Evolutionary conservation across 1,140 invertebrate species (phyloP), one percentile per base, ranked within the genome.

Genomic region (Drosophila ironensis): DNA sequence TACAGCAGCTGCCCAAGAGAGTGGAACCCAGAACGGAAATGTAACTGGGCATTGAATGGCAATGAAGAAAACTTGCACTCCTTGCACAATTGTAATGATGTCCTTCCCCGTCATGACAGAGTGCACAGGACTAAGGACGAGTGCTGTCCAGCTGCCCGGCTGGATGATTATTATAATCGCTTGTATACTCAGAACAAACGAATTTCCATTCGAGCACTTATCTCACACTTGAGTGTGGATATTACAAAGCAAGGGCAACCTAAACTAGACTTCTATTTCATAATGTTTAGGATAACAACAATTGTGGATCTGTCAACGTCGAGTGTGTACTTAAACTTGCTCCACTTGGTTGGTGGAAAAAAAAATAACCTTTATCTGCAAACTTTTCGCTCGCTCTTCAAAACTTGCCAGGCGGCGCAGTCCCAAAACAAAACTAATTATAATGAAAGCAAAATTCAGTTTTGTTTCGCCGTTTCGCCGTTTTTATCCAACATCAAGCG

Each of bases 391-490:
- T n/a, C n/a, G n/a, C n/a, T n/a, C n/a, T n/a, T n/a, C n/a, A n/a
- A n/a, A n/a, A 12, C 11, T 12, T 12, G 30, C 30, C 30, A 33
- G 12, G 30, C 30, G n/a, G n/a, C n/a, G n/a, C n/a, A n/a, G n/a
- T n/a, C n/a, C n/a, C 4, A 33, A 46, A 47, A 30, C 35, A 60
- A 73, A 73, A 51, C 52, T 57, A 73, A 73, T 73, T 73, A 73
- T 74, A 73, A 73, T 73, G 73, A 73, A 73, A 67, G 51, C 52
- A 73, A 73, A 73, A 52, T 57, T 37, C 51, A 64, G 52, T 73
- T 72, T 45, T 44, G 60, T 35, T 73, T 66, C 8, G 16, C 57
- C 8, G 17, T 38, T 45, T 37, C 9, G 27, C 28, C 12, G 17
- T 61, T 61, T 14, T 61, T 19, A 25, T 33, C 52, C 25, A 44